Evolutionary conservation across 30 jellyfish, hydroid and myxozoan species (phyloP).

Genomic region (Hydractinia echinata): DNA sequence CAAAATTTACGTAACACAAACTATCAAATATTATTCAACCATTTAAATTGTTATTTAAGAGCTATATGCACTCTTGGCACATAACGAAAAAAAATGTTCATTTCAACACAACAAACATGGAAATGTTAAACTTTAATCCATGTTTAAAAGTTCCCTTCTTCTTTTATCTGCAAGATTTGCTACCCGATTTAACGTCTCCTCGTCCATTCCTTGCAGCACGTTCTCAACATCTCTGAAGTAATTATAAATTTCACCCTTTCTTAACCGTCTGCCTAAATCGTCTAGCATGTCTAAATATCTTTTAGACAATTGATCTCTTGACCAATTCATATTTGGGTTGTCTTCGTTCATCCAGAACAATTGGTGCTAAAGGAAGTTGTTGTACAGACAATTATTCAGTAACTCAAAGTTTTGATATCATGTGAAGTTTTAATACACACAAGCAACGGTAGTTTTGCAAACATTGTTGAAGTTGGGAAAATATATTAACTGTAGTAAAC

Average conservation of each 20-base stretch:
- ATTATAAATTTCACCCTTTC: not conserved
- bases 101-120: too few species aligned
- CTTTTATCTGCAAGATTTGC: not conserved
- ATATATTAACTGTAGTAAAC: too few species aligned
- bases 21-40: too few species aligned
- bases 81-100: too few species aligned
- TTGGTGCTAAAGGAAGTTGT: not conserved
- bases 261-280: not conserved
- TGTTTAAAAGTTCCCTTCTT: not conserved
- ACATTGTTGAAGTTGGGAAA: too few species aligned
- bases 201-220: not conserved
- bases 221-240: not conserved
- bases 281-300: not conserved
- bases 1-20: too few species aligned
- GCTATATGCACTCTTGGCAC: too few species aligned
- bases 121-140: not conserved
- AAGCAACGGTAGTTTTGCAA: too few species aligned
- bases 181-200: not conserved
- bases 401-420: too few species aligned
- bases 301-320: not conserved
- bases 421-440: too few species aligned
- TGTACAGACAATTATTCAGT: too few species aligned
- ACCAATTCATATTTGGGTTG: not conserved
- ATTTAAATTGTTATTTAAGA: too few species aligned
- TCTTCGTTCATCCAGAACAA: constrained; percentile 6